Base-by-base conservation (phyloP, 2,797 vertebrate genomes). In the Psittacula derbiana region DNA sequence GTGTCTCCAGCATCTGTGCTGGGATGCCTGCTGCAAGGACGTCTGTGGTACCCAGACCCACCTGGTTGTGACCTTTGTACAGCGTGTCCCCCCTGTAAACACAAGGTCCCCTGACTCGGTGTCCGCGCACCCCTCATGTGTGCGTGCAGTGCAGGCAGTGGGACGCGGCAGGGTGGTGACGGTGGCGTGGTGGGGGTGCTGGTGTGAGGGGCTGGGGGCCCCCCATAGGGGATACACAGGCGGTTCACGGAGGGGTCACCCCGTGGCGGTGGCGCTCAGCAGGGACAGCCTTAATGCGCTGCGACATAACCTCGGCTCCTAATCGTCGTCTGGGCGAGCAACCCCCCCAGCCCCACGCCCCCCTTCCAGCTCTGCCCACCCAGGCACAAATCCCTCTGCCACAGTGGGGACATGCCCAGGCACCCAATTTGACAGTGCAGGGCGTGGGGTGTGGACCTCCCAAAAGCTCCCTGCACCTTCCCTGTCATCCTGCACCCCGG, bases 191-290 rank as follows among this genome's bases (percentile, higher is more conserved):
- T 4, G 8, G 58, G 60, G 41, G 3, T 44, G 71, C 75, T 10
- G 64, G 12, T 11, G 18, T 7, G 24, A 41, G 49, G 25, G 53
- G 36, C 58, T 44, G 69, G 44, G 30, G 43, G 58, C 60, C 67
- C 2, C 0, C 27, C 2, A 4, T 6, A 11, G 53, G 31, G 57
- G 49, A 16, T 6, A 12, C 7, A 7, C 3, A 27, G 47, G 36
- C 3, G 12, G 96, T 93, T 96, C 93, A 95, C 1, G 8, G 86
- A 28, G 2, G n/a, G 96, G 92, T 96, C 95, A 93, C 84, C 90
- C 78, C 2, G 43, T 57, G 23, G 84, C 40, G 5, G 67, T 79
- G 85, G 62, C 71, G 50, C 88, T 88, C 81, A 87, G 72, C 41
- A 1, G 65, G 74, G 60, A 80, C 85, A 46, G 75, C 16, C 66